Conservation (phyloP, 2,888 invertebrate species). For the Eremobia ochroleuca region DNA sequence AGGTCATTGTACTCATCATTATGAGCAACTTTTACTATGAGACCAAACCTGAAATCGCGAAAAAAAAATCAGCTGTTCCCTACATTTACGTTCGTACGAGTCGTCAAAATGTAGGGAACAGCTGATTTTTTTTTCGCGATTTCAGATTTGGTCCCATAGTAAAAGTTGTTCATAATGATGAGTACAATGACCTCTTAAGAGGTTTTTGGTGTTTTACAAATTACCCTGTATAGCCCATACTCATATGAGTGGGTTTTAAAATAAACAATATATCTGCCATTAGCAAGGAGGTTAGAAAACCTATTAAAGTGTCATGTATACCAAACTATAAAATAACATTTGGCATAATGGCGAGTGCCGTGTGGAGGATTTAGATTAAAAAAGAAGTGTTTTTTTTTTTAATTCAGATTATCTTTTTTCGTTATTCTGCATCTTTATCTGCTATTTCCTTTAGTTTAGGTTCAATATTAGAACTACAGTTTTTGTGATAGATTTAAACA, state of each 20-base stretch:
- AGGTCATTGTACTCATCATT: no score
- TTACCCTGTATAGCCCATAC: no score
- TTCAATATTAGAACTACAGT: neutral
- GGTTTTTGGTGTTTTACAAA: no score
- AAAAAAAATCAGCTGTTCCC: no score
- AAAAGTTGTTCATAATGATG: no score
- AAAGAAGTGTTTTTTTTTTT: constrained; percentile 13
- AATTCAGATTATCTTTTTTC: constrained; percentile 2
- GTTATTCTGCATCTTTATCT: constrained; percentile 1
- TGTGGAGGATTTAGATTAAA: constrained; percentile 23
- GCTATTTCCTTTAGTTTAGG: neutral
- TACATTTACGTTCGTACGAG: no score
- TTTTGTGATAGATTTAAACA: neutral
- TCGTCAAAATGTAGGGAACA: no score
- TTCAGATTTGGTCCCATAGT: no score
- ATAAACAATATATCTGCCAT: constrained; percentile 37
- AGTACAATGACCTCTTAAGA: no score
- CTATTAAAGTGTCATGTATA: constrained; percentile 65
- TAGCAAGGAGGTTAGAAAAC: constrained; percentile 66
- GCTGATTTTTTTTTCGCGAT: no score
- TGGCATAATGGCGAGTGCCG: constrained; percentile 30
- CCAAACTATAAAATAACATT: constrained; percentile 57
- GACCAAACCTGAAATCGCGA: no score
- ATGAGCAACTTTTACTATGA: no score
- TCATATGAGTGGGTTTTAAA: constrained; percentile 23